Evolutionary conservation across 1,140 invertebrate genomes (phyloP), one percentile per base, ranked within the genome.

Genomic region (Lasioglossum baleicum): DNA sequence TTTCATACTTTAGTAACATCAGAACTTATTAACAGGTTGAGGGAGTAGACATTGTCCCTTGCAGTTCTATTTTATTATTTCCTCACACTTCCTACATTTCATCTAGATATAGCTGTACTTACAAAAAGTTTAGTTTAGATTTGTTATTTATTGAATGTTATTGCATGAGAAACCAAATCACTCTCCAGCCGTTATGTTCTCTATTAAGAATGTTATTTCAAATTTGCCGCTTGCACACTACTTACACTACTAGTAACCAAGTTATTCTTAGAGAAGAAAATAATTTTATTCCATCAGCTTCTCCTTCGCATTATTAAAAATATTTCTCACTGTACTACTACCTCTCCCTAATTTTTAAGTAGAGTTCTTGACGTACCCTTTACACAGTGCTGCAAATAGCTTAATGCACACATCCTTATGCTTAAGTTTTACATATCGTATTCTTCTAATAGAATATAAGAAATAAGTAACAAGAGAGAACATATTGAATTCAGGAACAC

Each of bases 131-230:
- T 80, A 67, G 31, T 75, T 80, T 51, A 48, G 17, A 53, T 63
- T 11, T 80, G 15, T 72, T 66, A 69, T 81, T 83, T 70, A 75
- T 63, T 80, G 60, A 81, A 83, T 88, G 40, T 81, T 85, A 67
- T 80, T 83, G 86, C 77, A 83, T 86, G 73, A 42, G 42, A 61
- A 67, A 72, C 53, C 75, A 78, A 79, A 82, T 79, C 66, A 72
- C 20, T 72, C 66, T 53, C 53, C 20, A 78, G 61, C 7, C 58
- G 71, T 77, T 83, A 64, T 77, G 76, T 75, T 83, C 74, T 31
- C 68, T 31, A 31, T 60, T 20, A 69, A 53, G 48, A 71, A 71
- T 77, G 61, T 56, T 53, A 7, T 70, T 20, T 70, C 63, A 56
- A 65, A 81, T 10, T 70, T 81, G 79, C 79, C 67, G 74, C 66